These are phyloP conservation scores for Perognathus longimembris DNA, from an alignment of 2,113 vertebrate species.

Conservation along the genomic window DNA sequence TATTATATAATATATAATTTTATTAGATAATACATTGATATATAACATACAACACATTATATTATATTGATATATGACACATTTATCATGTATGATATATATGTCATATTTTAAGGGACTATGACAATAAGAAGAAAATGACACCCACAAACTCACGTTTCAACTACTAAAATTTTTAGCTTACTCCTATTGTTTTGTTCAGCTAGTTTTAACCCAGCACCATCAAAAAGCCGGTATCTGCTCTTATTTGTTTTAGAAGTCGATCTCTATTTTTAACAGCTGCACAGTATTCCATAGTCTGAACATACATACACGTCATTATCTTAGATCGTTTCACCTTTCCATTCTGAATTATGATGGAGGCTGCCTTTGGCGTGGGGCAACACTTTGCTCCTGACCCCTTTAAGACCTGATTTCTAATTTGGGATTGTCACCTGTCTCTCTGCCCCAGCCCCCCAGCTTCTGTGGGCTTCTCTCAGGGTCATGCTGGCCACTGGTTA, in stretches of 20 bases:
- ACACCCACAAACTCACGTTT: not conserved
- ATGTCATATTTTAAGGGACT: not conserved
- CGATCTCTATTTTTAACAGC: not conserved
- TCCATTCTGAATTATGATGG: not conserved
- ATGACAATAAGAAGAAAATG: not conserved
- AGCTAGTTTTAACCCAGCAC: not conserved
- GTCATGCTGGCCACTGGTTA: not conserved
- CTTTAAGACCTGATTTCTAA: conserved; percentile 55
- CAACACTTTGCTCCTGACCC: not conserved
- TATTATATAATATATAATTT: too few relatives aligned
- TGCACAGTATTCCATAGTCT: not conserved
- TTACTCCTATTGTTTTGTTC: not conserved
- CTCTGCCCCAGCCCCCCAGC: not conserved
- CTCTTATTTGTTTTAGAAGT: not conserved
- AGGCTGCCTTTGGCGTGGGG: not conserved
- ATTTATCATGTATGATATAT: too few relatives aligned
- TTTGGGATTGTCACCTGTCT: conserved; percentile 53
- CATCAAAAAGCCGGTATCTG: too few relatives aligned
- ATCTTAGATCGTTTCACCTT: not conserved
- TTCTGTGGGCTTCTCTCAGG: not conserved
- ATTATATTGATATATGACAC: too few relatives aligned
- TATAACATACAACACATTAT: too few relatives aligned
- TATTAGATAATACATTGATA: too few relatives aligned
- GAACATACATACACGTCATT: not conserved
- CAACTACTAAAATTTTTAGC: not conserved